These are phyloP conservation scores for Cardinalis cardinalis DNA, from an alignment of 2,113 vertebrate genomes.

Conservation along the genomic window DNA sequence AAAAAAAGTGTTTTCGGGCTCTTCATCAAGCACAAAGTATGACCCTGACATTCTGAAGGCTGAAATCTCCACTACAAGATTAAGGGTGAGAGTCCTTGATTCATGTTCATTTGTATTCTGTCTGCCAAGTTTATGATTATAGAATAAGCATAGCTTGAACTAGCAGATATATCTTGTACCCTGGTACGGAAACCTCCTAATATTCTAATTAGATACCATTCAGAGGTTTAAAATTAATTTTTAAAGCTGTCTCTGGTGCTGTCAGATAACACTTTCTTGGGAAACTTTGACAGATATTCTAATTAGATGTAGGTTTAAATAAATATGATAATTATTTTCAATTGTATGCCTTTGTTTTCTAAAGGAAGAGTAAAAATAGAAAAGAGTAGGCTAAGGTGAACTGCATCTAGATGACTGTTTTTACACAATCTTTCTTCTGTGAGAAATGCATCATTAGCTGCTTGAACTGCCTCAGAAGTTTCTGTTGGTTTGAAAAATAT, in stretches of 20 bases:
- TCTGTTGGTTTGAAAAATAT: neutral
- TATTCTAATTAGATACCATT: neutral
- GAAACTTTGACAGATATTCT: neutral
- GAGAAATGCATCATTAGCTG: neutral
- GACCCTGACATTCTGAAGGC: slow-evolving; percentile 87
- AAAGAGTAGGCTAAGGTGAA: neutral
- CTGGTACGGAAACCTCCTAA: neutral
- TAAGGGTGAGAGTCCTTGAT: slow-evolving; percentile 76
- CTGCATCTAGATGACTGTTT: neutral
- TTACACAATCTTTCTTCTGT: neutral
- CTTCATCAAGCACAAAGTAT: slow-evolving; percentile 86
- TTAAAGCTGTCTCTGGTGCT: neutral
- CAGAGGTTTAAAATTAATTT: neutral
- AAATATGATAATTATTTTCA: neutral
- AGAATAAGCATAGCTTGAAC: neutral
- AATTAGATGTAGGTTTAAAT: neutral
- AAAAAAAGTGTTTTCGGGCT: slow-evolving; percentile 81
- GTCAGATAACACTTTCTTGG: neutral
- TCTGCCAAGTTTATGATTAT: neutral
- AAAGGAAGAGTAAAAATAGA: neutral
- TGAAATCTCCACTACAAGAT: slow-evolving; percentile 85
- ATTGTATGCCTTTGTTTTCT: neutral
- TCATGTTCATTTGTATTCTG: neutral
- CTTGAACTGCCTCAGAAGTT: neutral
- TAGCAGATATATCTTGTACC: neutral